phyloP scores from a whole-genome alignment of 2,113 vertebrate species.

The Sisor rabdophorus region DNA sequence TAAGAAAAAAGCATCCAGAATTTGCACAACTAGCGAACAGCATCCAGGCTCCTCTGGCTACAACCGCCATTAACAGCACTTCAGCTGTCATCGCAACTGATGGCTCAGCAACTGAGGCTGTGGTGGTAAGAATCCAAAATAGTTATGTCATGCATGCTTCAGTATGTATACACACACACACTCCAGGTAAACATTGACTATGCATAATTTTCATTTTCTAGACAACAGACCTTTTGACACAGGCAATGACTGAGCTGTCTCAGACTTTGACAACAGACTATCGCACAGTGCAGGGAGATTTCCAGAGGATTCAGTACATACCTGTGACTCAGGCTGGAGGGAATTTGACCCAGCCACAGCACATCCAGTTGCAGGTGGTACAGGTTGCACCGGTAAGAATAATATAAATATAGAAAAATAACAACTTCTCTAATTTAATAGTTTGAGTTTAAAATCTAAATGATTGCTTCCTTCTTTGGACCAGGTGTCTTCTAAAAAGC shows the following conservation, averaged over 20 bases:
- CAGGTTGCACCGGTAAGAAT: slow-evolving; percentile 87
- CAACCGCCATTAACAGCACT: slow-evolving; percentile 81
- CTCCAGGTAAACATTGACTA: not conserved
- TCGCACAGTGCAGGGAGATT: slow-evolving; percentile 87
- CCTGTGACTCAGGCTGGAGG: slow-evolving; percentile 84
- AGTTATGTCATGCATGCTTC: not conserved
- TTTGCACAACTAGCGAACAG: slow-evolving; percentile 79
- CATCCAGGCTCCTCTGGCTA: slow-evolving; percentile 76
- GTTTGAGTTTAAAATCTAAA: no score
- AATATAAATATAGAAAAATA: no score
- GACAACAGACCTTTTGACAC: slow-evolving; percentile 94
- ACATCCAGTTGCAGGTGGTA: slow-evolving; percentile 95
- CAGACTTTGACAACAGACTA: slow-evolving; percentile 94
- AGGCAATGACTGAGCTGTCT: slow-evolving; percentile 97
- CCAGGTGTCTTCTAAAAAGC: no score
- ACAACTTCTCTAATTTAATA: no score
- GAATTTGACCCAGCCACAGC: slow-evolving; percentile 82
- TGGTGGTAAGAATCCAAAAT: slow-evolving; percentile 80
- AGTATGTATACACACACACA: not conserved
- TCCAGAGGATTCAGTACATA: slow-evolving; percentile 96
- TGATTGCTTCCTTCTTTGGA: no score
- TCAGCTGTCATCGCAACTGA: slow-evolving; percentile 83
- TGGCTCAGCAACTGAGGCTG: slow-evolving; percentile 78
- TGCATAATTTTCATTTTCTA: slow-evolving; percentile 48
- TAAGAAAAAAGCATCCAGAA: slow-evolving; percentile 95